Evolutionary conservation across 1,140 invertebrate species (phyloP), one percentile per base, ranked within the genome.

Genomic region (Lepidotrigona ventralis): DNA sequence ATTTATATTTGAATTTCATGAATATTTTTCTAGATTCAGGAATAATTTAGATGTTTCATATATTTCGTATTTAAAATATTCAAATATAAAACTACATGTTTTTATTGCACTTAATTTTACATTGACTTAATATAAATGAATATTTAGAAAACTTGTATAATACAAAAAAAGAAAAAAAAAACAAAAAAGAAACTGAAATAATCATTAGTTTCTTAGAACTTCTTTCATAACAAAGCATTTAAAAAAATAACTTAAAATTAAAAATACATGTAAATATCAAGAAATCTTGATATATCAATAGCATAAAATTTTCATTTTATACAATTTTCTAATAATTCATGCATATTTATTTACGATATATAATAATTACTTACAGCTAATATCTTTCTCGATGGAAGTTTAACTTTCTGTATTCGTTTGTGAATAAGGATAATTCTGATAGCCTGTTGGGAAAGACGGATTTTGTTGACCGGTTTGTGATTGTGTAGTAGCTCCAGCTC

Each of bases 341-440:
- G 11, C 29, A 23, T 33, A 80, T 46, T 77, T 46, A 39, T 82
- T 70, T 69, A 60, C 29, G 71, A 63, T 54, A 53, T 51, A 74
- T 60, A 70, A 75, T 17, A 19, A 73, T 86, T 89, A 91, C 87
- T 91, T 89, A 93, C 92, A 93, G 68, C 85, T 89, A 87, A 78
- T 56, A 53, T 86, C 79, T 85, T 81, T 71, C 86, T 71, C 33
- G 66, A 46, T 77, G 83, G 81, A 86, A 83, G 86, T 77, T 94
- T 91, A 94, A 84, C 94, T 94, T 79, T 94, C 93, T 79, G 94
- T 91, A 81, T 89, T 93, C 56, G 92, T 85, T 76, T 94, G 94
- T 76, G 94, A 91, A 72, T 94, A 94, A 21, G 93, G 91, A 79
- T 94, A 94, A 85, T 94, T 94, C 85, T 94, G 94, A 88, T 94